These are phyloP conservation scores for Octopus sinensis DNA, from an alignment of 1,140 invertebrate genomes.

Conservation along the genomic window DNA sequence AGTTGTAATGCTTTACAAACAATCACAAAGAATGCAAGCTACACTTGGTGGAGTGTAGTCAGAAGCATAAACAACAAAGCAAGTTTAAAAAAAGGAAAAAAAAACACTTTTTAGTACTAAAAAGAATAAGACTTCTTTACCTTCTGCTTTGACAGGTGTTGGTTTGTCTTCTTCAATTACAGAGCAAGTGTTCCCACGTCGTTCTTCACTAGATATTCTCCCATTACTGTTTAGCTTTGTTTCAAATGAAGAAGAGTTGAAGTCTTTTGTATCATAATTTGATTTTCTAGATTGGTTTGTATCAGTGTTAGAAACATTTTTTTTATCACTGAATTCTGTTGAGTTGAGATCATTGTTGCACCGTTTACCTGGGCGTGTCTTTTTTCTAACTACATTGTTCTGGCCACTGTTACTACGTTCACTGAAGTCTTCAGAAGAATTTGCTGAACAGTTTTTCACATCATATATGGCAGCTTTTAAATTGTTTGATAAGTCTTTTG, in stretches of 20 bases:
- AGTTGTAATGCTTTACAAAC: too few species aligned
- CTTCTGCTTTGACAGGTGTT: neutral
- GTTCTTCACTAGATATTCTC: slow-evolving; percentile 20
- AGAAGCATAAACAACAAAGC: too few species aligned
- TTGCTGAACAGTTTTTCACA: too few species aligned
- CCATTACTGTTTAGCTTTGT: slow-evolving; percentile 4
- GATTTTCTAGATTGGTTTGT: neutral
- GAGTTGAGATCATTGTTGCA: slow-evolving; percentile 18
- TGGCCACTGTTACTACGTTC: too few species aligned
- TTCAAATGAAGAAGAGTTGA: slow-evolving; percentile 26
- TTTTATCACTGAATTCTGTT: neutral
- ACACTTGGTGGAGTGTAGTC: too few species aligned
- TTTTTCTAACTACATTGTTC: neutral
- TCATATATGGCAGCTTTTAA: too few species aligned
- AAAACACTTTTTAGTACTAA: too few species aligned
- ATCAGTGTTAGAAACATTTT: neutral
- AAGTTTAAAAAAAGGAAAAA: too few species aligned
- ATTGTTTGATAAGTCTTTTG: too few species aligned
- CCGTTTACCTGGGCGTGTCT: slow-evolving; percentile 8
- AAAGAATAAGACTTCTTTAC: too few species aligned
- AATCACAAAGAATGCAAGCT: too few species aligned
- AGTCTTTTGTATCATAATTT: slow-evolving; percentile 31
- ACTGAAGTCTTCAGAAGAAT: too few species aligned
- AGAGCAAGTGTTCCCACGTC: slow-evolving; percentile 10
- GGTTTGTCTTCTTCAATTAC: neutral